phyloP scores from a whole-genome alignment of 2,888 invertebrate species.

The Drosophila prolongata region DNA sequence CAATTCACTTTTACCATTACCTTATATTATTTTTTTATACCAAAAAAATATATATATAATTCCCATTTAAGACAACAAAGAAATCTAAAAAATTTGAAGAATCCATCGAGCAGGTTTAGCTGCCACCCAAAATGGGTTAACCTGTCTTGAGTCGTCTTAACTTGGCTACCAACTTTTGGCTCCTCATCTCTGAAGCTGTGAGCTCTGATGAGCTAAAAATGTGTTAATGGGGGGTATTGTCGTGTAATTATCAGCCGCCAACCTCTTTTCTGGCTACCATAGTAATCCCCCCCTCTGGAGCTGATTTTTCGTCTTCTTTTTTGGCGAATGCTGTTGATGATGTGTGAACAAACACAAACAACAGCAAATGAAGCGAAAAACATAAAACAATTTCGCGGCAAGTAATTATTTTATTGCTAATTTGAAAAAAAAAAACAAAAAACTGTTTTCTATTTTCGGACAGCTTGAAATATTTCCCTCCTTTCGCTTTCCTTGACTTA shows the following conservation, averaged over 20 bases:
- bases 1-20: neutral
- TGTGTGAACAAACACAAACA: conserved; percentile 67
- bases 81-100: neutral
- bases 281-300: conserved; percentile 10
- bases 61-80: neutral
- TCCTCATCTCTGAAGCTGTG: conserved; percentile 54
- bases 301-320: conserved; percentile 37
- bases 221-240: conserved; percentile 79
- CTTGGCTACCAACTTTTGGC: conserved; percentile 32
- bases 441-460: conserved; percentile 48
- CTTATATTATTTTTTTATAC: too few species aligned
- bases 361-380: conserved; percentile 47
- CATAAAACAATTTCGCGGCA: conserved; percentile 77
- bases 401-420: conserved; percentile 79
- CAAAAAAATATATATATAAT: neutral
- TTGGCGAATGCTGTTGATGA: conserved; percentile 59
- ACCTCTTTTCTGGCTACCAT: conserved; percentile 53
- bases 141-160: conserved; percentile 19
- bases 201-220: conserved; percentile 73
- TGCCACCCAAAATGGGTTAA: conserved; percentile 26
- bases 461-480: conserved; percentile 28
- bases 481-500: conserved; percentile 34
- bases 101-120: neutral
- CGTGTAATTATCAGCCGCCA: conserved; percentile 75
- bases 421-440: conserved; percentile 41